Percentiles rank a stretch among this genome's conserved stretches.
These are phyloP conservation scores for Listronotus bonariensis DNA, from an alignment of 1,140 invertebrate genomes.

Conservation along the genomic window DNA sequence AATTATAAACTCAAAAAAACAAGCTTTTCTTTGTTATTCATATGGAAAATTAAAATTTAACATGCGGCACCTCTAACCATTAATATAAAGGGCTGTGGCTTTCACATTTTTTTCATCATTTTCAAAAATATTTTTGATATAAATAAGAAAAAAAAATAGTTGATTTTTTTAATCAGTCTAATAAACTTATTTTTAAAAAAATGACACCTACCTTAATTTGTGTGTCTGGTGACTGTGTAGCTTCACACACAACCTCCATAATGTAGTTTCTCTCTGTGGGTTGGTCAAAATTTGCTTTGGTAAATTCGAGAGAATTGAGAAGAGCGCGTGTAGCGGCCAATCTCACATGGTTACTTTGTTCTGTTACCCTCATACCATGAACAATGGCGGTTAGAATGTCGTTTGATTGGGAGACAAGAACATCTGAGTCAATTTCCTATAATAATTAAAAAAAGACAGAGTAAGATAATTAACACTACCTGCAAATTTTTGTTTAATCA, in stretches of 20 bases:
- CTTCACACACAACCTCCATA: conserved; percentile 98
- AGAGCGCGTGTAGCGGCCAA: conserved; percentile 96
- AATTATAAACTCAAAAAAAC: too few relatives aligned
- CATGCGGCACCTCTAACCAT: too few relatives aligned
- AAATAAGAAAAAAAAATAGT: too few relatives aligned
- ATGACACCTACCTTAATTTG: conserved; percentile 68
- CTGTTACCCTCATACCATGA: conserved; percentile 85
- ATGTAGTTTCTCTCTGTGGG: conserved; percentile 98
- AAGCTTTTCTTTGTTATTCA: too few relatives aligned
- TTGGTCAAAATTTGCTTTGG: conserved; percentile 97
- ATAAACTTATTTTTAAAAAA: too few relatives aligned
- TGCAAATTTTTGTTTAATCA: too few relatives aligned
- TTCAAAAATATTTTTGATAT: too few relatives aligned
- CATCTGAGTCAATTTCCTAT: conserved; percentile 82
- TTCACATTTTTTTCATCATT: too few relatives aligned
- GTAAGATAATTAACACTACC: background rate
- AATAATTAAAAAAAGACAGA: background rate
- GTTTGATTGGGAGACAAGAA: conserved; percentile 90
- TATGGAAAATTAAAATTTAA: too few relatives aligned
- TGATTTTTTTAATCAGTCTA: too few relatives aligned
- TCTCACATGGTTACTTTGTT: conserved; percentile 82
- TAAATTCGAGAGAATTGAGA: conserved; percentile 98
- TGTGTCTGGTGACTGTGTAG: conserved; percentile 82
- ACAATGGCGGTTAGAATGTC: conserved; percentile 98
- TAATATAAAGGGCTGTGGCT: too few relatives aligned